Evolutionary conservation across 2,888 invertebrate species (phyloP).

Genomic region (Parthenolecanium corni): DNA sequence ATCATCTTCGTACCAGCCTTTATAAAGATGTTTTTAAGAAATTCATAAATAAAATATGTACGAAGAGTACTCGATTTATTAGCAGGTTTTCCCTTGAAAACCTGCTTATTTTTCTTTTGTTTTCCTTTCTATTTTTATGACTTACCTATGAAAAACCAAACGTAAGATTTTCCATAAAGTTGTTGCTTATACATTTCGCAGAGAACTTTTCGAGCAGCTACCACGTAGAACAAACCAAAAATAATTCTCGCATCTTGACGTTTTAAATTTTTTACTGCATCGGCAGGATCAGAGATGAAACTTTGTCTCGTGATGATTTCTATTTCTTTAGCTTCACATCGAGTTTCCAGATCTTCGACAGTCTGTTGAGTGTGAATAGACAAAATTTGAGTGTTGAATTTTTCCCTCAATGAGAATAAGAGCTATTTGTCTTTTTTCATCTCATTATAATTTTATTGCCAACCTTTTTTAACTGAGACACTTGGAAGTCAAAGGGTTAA

Average conservation of each 20-base stretch:
- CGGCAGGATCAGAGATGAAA: conserved; percentile 91
- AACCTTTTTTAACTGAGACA: no score
- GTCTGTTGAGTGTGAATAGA: conserved; percentile 51
- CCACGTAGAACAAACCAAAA: conserved; percentile 96
- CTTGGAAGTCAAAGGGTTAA: no score
- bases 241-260: conserved; percentile 96
- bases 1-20: conserved; percentile 98
- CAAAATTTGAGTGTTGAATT: no score
- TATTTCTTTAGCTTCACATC: conserved; percentile 82
- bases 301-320: conserved; percentile 94
- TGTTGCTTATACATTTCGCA: conserved; percentile 93
- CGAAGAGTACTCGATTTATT: no score
- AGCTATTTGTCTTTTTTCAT: no score
- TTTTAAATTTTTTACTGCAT: conserved; percentile 86
- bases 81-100: no score
- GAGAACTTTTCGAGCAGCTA: conserved; percentile 87
- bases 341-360: conserved; percentile 89
- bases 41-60: no score
- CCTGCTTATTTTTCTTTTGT: no score
- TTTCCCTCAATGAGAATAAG: background rate
- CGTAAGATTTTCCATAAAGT: conserved; percentile 87
- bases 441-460: no score
- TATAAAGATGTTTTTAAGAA: no score
- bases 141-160: conserved; percentile 98
- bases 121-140: no score